Conservation (phyloP, 2,113 vertebrate species). For the Syrmaticus mikado region DNA sequence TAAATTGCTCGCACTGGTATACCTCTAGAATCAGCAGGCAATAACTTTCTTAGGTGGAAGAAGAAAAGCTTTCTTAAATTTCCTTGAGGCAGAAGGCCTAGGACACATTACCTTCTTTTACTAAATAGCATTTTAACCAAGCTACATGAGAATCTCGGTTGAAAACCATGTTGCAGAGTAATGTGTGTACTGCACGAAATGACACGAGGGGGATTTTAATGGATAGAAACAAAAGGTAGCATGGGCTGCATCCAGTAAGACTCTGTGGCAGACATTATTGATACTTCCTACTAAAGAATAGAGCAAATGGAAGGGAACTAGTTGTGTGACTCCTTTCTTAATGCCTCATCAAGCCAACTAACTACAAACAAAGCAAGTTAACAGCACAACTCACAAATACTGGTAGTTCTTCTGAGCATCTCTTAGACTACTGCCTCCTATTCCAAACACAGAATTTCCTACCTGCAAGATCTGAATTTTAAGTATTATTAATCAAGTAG, state of each 20-base stretch:
- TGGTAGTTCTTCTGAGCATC: background rate
- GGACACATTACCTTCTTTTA: background rate
- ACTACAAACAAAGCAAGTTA: background rate
- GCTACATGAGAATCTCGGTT: background rate
- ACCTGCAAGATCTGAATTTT: background rate
- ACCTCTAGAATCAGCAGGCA: background rate
- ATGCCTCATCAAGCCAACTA: background rate
- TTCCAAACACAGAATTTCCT: background rate
- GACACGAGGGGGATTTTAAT: background rate
- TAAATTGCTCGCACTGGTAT: background rate
- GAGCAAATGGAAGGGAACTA: slow-evolving; percentile 22
- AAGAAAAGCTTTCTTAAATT: background rate
- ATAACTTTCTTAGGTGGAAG: background rate
- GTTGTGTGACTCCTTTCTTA: slow-evolving; percentile 21
- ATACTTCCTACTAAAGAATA: background rate
- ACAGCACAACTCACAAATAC: background rate
- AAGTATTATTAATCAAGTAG: background rate
- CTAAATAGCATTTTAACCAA: background rate
- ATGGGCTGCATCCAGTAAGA: background rate
- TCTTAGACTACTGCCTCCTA: background rate
- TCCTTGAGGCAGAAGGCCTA: background rate
- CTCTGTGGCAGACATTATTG: background rate
- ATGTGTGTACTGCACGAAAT: background rate
- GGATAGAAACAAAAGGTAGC: background rate
- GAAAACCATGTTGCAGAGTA: background rate